Evolutionary conservation across 2,113 vertebrate species (phyloP), one percentile per base, ranked within the genome.

Genomic region (Paramormyrops kingsleyae): DNA sequence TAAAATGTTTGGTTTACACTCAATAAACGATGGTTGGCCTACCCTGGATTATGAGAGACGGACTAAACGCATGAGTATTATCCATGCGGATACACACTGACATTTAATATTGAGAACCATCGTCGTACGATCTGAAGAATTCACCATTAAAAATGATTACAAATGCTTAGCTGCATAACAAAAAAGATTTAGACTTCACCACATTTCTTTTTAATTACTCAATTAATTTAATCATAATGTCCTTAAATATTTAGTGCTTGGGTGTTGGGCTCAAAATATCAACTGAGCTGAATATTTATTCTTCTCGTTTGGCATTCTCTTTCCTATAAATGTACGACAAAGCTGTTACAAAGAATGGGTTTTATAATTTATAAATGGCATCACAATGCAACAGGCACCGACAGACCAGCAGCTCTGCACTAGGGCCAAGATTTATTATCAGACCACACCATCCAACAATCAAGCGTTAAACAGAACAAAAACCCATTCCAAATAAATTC

Each of bases 401-500:
- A 84, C 90, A 84, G 90, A 91, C 44, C 94, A 93, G 91, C 90
- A 89, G 90, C 94, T 92, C 94, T 92, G 95, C 31, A 91, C 93
- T 95, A 96, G 97, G 96, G 96, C 96, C 95, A 95, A 97, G 97
- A 97, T 97, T 97, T 97, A 97, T 97, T 96, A 97, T 96, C 95
- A 94, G 96, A 97, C 97, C 96, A 93, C 94, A 95, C 95, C 96
- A 97, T 97, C 97, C 97, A 97, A 98, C 98, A 98, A 98, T 97
- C 97, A 97, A 97, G 97, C 96, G 96, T 98, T 98, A 98, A 97
- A 96, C 96, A 96, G 96, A 99, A 99, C 97, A 99, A 96, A 99
- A 99, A 97, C 97, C 97, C 98, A 98, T 98, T 98, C 98, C 96
- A 98, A 98, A 99, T 99, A 99, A 99, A 99, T 99, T 98, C 97